A percentile compares a stretch with the other conserved stretches of the same genome.
Evolutionary conservation across 1,140 invertebrate genomes (phyloP).

Genomic region (Elymnias hypermnestra): DNA sequence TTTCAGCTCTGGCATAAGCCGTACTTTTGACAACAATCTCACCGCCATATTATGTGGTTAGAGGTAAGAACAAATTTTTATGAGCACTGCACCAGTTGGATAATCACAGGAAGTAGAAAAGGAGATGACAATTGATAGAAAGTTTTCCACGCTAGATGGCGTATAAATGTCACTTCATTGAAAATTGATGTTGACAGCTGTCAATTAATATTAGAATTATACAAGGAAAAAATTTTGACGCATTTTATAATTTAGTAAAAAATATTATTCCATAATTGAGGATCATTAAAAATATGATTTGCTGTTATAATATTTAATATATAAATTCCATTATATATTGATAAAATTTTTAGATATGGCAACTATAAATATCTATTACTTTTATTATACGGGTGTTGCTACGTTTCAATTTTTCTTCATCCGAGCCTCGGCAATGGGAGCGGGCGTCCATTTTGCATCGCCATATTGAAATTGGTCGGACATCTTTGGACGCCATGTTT

Average conservation of each 20-base stretch:
- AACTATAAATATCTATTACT: slow-evolving; percentile 34
- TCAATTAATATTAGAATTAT: neutral
- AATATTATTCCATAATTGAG: too few relatives aligned
- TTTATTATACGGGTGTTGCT: slow-evolving; percentile 22
- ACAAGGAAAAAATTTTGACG: too few relatives aligned
- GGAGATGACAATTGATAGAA: slow-evolving; percentile 18
- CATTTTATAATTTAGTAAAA: too few relatives aligned
- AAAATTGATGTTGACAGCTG: slow-evolving; percentile 3
- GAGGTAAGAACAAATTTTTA: slow-evolving; percentile 14
- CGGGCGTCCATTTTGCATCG: slow-evolving; percentile 75
- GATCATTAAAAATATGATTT: too few relatives aligned
- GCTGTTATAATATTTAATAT: too few relatives aligned
- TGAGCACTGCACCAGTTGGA: slow-evolving; percentile 43
- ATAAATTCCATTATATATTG: too few relatives aligned
- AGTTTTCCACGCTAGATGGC: slow-evolving; percentile 36
- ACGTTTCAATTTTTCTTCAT: slow-evolving; percentile 38
- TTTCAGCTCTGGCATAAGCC: slow-evolving; percentile 52
- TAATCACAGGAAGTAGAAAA: slow-evolving; percentile 68
- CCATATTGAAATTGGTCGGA: slow-evolving; percentile 77
- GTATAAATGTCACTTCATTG: slow-evolving; percentile 15
- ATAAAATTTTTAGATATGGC: slow-evolving; percentile 27
- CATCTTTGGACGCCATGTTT: slow-evolving; percentile 78
- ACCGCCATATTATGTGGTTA: slow-evolving; percentile 47
- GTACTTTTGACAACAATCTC: slow-evolving; percentile 58
- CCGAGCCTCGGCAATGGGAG: slow-evolving; percentile 38